Conservation (phyloP, 2,797 vertebrate genomes). For the Varecia variegata region DNA sequence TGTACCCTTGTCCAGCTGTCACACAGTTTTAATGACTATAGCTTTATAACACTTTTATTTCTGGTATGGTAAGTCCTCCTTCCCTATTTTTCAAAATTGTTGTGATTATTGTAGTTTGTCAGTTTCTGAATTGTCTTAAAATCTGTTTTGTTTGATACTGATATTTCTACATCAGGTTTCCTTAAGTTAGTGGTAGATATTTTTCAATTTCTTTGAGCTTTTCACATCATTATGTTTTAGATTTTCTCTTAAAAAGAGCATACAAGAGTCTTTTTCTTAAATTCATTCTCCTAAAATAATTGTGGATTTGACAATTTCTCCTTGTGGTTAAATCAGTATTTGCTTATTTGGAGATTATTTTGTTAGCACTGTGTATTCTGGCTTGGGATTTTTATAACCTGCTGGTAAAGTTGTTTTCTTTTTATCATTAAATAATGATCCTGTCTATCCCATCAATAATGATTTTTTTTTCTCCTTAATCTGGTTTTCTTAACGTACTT, state of each 20-base stretch:
- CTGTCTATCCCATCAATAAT: background rate
- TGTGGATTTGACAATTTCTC: background rate
- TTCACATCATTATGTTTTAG: background rate
- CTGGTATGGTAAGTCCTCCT: background rate
- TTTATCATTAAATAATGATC: background rate
- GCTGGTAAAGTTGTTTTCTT: background rate
- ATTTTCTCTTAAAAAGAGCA: background rate
- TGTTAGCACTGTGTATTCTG: background rate
- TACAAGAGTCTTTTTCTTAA: background rate
- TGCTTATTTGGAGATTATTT: conserved; percentile 6
- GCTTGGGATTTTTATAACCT: background rate
- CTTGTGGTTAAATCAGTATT: background rate
- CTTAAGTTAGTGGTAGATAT: background rate
- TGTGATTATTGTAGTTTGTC: background rate
- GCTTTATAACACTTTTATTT: background rate
- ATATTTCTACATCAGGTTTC: background rate
- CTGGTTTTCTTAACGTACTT: background rate
- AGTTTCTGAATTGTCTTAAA: conserved; percentile 2
- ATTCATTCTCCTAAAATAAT: background rate
- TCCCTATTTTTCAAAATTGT: background rate
- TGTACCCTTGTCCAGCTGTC: background rate
- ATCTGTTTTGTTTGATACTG: background rate
- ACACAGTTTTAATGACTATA: background rate
- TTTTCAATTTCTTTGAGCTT: conserved; percentile 8
- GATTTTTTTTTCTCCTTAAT: background rate